phyloP scores from a whole-genome alignment of 2,113 vertebrate genomes.

The Okapia johnstoni region DNA sequence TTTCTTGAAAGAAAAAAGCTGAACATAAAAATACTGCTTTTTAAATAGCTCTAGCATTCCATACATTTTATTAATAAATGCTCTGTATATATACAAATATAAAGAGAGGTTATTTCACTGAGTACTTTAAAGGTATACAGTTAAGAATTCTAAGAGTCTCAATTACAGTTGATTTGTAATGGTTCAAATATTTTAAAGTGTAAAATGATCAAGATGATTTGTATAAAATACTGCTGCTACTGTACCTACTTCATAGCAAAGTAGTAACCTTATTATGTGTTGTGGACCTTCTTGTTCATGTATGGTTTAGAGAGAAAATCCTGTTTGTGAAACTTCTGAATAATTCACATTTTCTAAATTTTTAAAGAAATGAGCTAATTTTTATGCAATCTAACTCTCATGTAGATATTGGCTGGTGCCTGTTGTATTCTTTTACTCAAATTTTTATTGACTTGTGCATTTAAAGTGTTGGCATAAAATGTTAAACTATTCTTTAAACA shows the following conservation, averaged over 20 bases:
- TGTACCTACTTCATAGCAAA: background rate
- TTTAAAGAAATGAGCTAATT: conserved; percentile 5
- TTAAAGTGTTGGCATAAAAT: conserved; percentile 65
- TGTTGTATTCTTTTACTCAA: conserved; percentile 47
- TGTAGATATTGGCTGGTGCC: background rate
- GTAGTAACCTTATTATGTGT: background rate
- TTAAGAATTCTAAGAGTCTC: conserved; percentile 7
- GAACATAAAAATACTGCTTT: background rate
- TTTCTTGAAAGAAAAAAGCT: background rate
- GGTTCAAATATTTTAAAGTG: conserved; percentile 33
- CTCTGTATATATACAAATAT: background rate
- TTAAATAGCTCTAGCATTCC: conserved; percentile 2
- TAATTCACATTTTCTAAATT: conserved; percentile 33
- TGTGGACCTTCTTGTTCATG: background rate
- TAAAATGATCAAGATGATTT: background rate
- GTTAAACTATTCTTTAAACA: conserved; percentile 69
- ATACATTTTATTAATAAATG: conserved; percentile 10
- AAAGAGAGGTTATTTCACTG: background rate
- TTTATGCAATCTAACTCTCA: background rate
- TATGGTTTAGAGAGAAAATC: background rate
- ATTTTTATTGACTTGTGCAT: conserved; percentile 59
- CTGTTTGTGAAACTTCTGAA: background rate
- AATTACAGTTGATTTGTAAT: conserved; percentile 10
- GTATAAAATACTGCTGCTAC: background rate
- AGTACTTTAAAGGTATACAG: conserved; percentile 8